Evolutionary conservation across 2,113 vertebrate species (phyloP), one percentile per base, ranked within the genome.

Genomic region (Phaethon lepturus): DNA sequence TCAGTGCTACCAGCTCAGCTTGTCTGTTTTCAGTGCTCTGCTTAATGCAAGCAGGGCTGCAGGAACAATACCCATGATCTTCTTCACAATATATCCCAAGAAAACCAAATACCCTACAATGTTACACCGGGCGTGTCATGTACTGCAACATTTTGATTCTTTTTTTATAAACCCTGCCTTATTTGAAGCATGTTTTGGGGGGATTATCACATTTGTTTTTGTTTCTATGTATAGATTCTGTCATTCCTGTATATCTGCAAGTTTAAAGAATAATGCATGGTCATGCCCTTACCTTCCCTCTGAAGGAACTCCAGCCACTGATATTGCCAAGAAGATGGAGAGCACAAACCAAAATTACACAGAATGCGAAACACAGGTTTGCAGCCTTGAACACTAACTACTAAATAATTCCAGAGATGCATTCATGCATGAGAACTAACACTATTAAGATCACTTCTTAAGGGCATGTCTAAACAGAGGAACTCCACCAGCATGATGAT

Each of bases 201-300:
- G 11, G 11, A 38, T 63, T 93, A 52, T 24, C 60, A 42, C 33
- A 55, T 85, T 44, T 75, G 5, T 2, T 50, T 77, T 95, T 38
- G 14, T 58, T 96, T 96, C 52, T 29, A 8, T 38, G 11, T 53
- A 40, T 28, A 98, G 95, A 52, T 98, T 98, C 82, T 98, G 97
- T 77, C 84, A 94, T 56, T 95, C 95, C 71, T 98, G 90, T 86
- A 97, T 97, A 49, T 91, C 94, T 45, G 90, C 95, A 82, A 94
- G 97, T 86, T 87, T 97, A 47, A 98, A 96, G 88, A 97, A 63
- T 59, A 97, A 77, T 11, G 86, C 33, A 2, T 97, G 96, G 88
- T 94, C 68, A 0, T 98, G 96, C 47, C 97, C 98, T 79, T 98
- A 98, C 15, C 96, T 98, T 82, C 86, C 94, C 83, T 97, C 95